Percentiles rank a stretch among this genome's conserved stretches.
These are phyloP conservation scores for Cotesia typhae DNA, from an alignment of 1,140 invertebrate species.

Conservation along the genomic window DNA sequence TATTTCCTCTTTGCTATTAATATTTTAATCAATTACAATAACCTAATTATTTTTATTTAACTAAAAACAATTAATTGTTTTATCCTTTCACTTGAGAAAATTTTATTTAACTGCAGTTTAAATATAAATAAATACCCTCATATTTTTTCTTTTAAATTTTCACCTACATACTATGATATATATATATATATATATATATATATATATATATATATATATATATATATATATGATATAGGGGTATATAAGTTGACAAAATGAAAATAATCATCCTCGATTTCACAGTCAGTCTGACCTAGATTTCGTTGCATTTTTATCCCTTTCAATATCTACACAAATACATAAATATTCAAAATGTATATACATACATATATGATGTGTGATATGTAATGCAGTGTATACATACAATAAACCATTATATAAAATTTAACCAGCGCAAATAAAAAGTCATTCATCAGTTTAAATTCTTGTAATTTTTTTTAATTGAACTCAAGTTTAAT, in stretches of 20 bases:
- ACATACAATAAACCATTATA: no score
- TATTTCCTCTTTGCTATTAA: no score
- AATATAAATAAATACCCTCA: no score
- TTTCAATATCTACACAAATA: background rate
- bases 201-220: no score
- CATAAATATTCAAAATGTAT: background rate
- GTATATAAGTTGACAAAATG: constrained; percentile 21
- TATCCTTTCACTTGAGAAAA: no score
- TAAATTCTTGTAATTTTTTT: no score
- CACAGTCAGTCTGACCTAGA: constrained; percentile 32
- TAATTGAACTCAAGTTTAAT: no score
- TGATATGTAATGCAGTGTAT: background rate
- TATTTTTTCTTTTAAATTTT: background rate
- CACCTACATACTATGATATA: background rate
- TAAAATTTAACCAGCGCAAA: no score
- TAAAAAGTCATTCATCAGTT: no score
- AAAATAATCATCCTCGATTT: constrained; percentile 38
- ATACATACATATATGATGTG: background rate
- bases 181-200: constrained; percentile 5
- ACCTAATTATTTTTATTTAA: no score
- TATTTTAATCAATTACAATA: no score
- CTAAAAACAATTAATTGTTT: no score
- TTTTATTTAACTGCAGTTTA: background rate
- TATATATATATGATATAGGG: background rate
- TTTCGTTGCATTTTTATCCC: constrained; percentile 6